Base-by-base conservation (phyloP, 2,113 vertebrate species). In the Corynorhinus townsendii region DNA sequence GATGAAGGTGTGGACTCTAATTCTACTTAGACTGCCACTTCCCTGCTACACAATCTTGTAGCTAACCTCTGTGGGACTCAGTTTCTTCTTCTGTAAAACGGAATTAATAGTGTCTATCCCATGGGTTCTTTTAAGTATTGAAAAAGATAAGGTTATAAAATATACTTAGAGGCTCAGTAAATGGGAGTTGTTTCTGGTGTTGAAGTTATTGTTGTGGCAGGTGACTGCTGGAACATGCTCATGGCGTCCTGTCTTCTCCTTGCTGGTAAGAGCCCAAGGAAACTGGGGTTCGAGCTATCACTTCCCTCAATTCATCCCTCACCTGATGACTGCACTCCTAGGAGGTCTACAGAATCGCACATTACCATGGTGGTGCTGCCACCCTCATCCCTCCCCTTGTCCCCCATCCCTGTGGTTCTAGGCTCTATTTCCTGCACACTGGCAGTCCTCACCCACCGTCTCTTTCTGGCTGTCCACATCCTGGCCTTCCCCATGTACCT, bases 401-500 rank as follows among this genome's bases (percentile, higher is more conserved):
- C 11, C 72, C 82, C n/a, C 20, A 33, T 24, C 38, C n/a, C 66
- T 5, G 0, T 20, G 24, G 30, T 35, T 59, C 49, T 49, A 24
- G 5, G 17, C 77, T 12, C 4, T 35, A 19, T 12, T 69, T 40
- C 38, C 30, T 26, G 26, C 33, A 30, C n/a, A 33, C 49, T 26
- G n/a, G n/a, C 15, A 26, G 15, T 80, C 79, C 22, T 59, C 56
- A 7, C 30, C 40, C 17, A n/a, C 40, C 24, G 71, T 72, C 73
- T 54, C 30, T 75, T 40, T 47, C 96, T 98, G 0, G 90, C 76
- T 2, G 0, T 98, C 0, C 94, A 68, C 47, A 76, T 98, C 15
- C 64, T 99, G 14, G 94, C 97, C 1, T 3, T 98, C 3, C 99
- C 99, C 17, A 3, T 99, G 6, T 97, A 98, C 28, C 4, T 99